phyloP scores from a whole-genome alignment of 2,888 invertebrate species.

The Anorthoa munda region DNA sequence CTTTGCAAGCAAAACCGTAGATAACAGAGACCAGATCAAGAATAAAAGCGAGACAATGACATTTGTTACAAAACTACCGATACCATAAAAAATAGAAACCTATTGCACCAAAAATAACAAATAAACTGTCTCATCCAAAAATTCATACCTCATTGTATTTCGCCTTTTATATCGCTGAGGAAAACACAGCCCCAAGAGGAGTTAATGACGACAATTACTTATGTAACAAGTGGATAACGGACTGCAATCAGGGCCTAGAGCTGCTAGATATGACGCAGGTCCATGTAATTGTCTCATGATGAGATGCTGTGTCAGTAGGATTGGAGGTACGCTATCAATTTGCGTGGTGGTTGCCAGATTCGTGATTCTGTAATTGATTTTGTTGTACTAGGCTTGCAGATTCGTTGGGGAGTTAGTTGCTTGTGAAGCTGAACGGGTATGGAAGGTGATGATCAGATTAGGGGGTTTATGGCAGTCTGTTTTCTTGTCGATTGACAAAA shows the following conservation, averaged over 20 bases:
- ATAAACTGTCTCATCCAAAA: constrained; percentile 61
- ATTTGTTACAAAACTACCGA: neutral
- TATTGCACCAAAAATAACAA: neutral
- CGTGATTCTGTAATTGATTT: constrained; percentile 1
- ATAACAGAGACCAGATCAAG: too few relatives aligned
- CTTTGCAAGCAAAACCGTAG: too few relatives aligned
- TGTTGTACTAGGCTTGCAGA: neutral
- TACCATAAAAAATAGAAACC: neutral
- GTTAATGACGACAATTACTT: constrained; percentile 72
- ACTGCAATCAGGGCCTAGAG: constrained; percentile 30
- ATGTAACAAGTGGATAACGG: constrained; percentile 67
- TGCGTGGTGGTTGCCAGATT: constrained; percentile 5
- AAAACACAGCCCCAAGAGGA: constrained; percentile 75
- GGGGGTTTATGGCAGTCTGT: neutral
- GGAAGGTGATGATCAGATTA: neutral
- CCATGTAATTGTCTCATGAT: constrained; percentile 31
- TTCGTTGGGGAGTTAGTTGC: neutral
- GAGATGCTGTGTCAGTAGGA: neutral
- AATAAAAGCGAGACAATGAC: neutral
- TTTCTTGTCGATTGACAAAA: neutral
- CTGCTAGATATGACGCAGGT: constrained; percentile 31
- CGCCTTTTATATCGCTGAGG: constrained; percentile 75
- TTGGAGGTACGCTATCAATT: neutral
- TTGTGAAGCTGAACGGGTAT: neutral
- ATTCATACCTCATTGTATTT: constrained; percentile 62